phyloP scores from a whole-genome alignment of 2,888 invertebrate genomes.

The Blera fallax region DNA sequence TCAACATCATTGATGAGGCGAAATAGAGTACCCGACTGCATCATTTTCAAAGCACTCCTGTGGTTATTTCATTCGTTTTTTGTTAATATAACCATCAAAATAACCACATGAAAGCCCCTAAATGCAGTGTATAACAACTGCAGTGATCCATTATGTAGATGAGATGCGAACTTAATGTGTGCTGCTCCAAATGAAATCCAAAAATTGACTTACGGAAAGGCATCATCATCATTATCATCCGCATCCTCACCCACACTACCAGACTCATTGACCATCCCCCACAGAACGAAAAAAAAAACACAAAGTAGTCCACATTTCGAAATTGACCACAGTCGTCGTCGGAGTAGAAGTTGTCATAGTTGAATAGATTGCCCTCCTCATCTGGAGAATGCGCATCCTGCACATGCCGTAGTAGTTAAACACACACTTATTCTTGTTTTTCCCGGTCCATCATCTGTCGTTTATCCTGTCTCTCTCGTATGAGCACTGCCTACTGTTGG shows the following conservation, averaged over 20 bases:
- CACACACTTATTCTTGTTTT: constrained; percentile 40
- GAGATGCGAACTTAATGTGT: constrained; percentile 71
- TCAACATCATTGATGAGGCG: background rate
- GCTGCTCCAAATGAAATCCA: constrained; percentile 73
- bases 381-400: constrained; percentile 34
- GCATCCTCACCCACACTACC: background rate
- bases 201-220: constrained; percentile 70
- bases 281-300: background rate
- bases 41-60: constrained; percentile 36
- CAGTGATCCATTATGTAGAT: constrained; percentile 75
- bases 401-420: constrained; percentile 21
- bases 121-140: constrained; percentile 71
- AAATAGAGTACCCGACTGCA: constrained; percentile 17
- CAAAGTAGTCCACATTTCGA: constrained; percentile 26
- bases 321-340: constrained; percentile 48
- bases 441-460: constrained; percentile 27
- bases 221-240: constrained; percentile 19
- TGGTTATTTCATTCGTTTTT: background rate
- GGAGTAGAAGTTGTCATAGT: constrained; percentile 25
- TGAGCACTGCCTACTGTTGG: background rate
- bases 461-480: background rate
- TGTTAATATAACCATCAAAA: constrained; percentile 42
- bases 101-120: constrained; percentile 23
- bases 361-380: constrained; percentile 45
- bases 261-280: too few relatives aligned